These are phyloP conservation scores for Cantharis flavilabris DNA, from an alignment of 2,888 invertebrate genomes.

Conservation along the genomic window DNA sequence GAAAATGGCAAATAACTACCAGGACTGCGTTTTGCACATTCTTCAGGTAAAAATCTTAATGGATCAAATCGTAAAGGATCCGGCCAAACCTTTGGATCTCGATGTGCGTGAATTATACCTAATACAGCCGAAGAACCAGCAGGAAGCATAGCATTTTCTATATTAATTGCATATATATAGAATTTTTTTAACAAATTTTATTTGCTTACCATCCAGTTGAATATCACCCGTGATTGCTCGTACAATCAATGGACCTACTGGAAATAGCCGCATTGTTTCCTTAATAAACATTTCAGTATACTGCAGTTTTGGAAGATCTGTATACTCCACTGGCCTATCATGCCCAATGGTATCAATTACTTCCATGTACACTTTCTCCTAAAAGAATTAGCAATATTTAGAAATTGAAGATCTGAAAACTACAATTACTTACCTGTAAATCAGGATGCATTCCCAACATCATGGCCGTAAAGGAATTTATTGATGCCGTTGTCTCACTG, in stretches of 20 bases:
- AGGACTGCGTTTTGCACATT: slow-evolving; percentile 6
- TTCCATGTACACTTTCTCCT: slow-evolving; percentile 28
- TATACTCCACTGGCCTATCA: not conserved
- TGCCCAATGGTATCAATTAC: slow-evolving; percentile 18
- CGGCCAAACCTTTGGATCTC: slow-evolving; percentile 1
- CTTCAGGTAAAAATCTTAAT: slow-evolving; percentile 12
- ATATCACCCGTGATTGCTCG: slow-evolving; percentile 22
- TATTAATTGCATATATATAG: not conserved
- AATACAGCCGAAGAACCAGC: not conserved
- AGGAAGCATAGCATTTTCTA: slow-evolving; percentile 1
- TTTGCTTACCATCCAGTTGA: slow-evolving; percentile 4
- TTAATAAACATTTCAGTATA: slow-evolving; percentile 30
- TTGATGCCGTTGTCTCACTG: slow-evolving; percentile 43
- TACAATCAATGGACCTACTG: slow-evolving; percentile 15
- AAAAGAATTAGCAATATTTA: not conserved
- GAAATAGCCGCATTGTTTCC: slow-evolving; percentile 29
- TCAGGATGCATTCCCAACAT: slow-evolving; percentile 41
- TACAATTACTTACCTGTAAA: slow-evolving; percentile 35
- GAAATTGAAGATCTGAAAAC: not conserved
- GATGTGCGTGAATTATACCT: not conserved
- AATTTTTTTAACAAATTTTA: not conserved
- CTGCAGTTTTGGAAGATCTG: slow-evolving; percentile 21
- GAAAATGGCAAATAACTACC: slow-evolving; percentile 7
- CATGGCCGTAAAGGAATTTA: slow-evolving; percentile 38
- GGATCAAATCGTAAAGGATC: slow-evolving; percentile 14